Evolutionary conservation across 37 sponge, comb jelly and placozoan genomes (phyloP), one percentile per base, ranked within the genome.

Genomic region (Crambe crambe): DNA sequence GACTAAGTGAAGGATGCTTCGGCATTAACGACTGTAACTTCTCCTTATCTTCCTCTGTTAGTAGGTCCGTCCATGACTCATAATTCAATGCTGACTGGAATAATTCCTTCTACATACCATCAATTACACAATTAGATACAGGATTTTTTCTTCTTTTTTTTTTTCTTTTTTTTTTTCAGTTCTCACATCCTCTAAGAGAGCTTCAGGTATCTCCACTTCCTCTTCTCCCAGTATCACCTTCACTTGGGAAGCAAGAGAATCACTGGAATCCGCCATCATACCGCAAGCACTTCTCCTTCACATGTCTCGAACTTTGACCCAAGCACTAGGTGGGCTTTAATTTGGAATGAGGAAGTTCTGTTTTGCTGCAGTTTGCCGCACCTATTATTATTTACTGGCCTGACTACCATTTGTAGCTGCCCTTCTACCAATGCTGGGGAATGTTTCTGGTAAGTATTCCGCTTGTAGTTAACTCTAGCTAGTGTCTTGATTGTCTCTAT

Each of bases 31-130:
- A 26, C 23, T 56, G 38, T 29, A 95, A 68, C 22, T 73, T 68
- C 54, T 88, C 63, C 39, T 89, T 75, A 27, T 95, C 95, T 20
- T 84, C 82, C 30, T 88, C 81, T 22, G 75, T 73, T 17, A 95
- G 74, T 1, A 88, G 86, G 25, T 88, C 37, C 34, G 56, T 30
- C 89, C 89, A 88, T 3, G 95, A 91, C 61, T 81, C 72, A 54
- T 70, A 41, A 42, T 70, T 66, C 60, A 95, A 36, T 29, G 91
- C 92, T 39, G 87, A 58, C n/a, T 34, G 37, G 71, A 91, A 95
- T 17, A 91, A 47, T 20, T 80, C 83, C 31, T 58, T 70, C 91
- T 90, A 54, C 20, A 34, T 27, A 58, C 0, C 44, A 66, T 39
- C 3, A 29, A 37, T 23, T 61, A 25, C 39, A 18, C 54, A 31